Percentiles rank a stretch among this genome's conserved stretches.
Conservation (phyloP, 2,888 invertebrate genomes). For the Hypomecis atomaria region DNA sequence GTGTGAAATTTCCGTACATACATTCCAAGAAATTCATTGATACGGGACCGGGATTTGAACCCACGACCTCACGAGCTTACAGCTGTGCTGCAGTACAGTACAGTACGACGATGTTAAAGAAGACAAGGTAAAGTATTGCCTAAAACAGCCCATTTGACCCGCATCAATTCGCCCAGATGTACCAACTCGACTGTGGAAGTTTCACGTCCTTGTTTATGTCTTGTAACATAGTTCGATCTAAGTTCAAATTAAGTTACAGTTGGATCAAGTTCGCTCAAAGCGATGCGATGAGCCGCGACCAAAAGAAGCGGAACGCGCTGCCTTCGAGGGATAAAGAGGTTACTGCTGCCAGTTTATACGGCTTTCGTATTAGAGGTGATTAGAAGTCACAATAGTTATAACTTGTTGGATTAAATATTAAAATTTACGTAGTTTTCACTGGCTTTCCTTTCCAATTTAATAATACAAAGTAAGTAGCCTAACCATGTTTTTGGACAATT, state of each 20-base stretch:
- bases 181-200: conserved; percentile 26
- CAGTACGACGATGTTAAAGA: background rate
- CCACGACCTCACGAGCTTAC: too few relatives aligned
- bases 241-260: conserved; percentile 47
- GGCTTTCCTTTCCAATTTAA: too few relatives aligned
- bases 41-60: too few relatives aligned
- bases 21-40: too few relatives aligned
- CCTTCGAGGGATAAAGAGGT: conserved; percentile 50
- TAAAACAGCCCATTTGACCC: conserved; percentile 9
- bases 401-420: too few relatives aligned
- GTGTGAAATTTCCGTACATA: too few relatives aligned
- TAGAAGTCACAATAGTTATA: too few relatives aligned
- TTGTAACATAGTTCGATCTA: conserved; percentile 28
- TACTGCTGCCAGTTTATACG: conserved; percentile 40
- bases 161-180: conserved; percentile 10
- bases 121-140: background rate
- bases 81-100: too few relatives aligned
- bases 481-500: too few relatives aligned
- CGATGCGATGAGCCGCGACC: conserved; percentile 47
- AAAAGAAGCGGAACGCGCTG: conserved; percentile 44
- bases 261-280: conserved; percentile 49
- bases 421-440: too few relatives aligned
- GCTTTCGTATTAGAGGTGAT: conserved; percentile 10
- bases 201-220: conserved; percentile 34
- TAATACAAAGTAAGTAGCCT: too few relatives aligned